Evolutionary conservation across 2,797 vertebrate species (phyloP).

Genomic region (Sebastes vulpes): DNA sequence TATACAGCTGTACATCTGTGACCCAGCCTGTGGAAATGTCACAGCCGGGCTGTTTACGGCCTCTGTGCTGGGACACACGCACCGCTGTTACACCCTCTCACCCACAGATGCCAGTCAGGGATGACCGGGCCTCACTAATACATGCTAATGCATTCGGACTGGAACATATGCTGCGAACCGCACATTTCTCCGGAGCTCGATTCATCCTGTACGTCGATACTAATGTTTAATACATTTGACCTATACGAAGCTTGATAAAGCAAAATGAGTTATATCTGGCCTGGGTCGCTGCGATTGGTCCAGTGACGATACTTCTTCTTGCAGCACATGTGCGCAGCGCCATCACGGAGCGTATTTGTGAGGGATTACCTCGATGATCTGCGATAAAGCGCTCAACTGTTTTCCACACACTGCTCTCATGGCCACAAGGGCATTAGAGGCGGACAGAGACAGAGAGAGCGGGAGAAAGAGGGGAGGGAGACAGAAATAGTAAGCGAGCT

Average conservation of each 20-base stretch:
- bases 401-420: conserved; percentile 73
- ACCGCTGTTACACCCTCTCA: conserved; percentile 27
- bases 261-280: conserved; percentile 46
- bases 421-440: conserved; percentile 70
- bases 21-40: conserved; percentile 69
- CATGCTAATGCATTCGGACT: conserved; percentile 63
- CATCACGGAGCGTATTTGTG: conserved; percentile 63
- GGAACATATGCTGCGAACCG: conserved; percentile 45
- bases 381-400: conserved; percentile 81
- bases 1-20: conserved; percentile 60
- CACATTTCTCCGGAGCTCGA: conserved; percentile 26
- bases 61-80: conserved; percentile 35
- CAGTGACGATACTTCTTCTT: conserved; percentile 21
- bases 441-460: conserved; percentile 31
- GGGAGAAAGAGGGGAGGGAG: conserved; percentile 41
- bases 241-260: conserved; percentile 29
- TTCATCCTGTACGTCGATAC: conserved; percentile 15
- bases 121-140: conserved; percentile 51
- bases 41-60: conserved; percentile 34
- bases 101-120: conserved; percentile 44
- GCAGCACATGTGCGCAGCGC: conserved; percentile 49
- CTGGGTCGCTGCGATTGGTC: conserved; percentile 11
- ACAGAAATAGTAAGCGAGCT: conserved; percentile 65
- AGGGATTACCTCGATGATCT: conserved; percentile 79
- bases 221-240: conserved; percentile 66